Conservation (phyloP, 2,797 vertebrate genomes). For the Platalea minor region DNA sequence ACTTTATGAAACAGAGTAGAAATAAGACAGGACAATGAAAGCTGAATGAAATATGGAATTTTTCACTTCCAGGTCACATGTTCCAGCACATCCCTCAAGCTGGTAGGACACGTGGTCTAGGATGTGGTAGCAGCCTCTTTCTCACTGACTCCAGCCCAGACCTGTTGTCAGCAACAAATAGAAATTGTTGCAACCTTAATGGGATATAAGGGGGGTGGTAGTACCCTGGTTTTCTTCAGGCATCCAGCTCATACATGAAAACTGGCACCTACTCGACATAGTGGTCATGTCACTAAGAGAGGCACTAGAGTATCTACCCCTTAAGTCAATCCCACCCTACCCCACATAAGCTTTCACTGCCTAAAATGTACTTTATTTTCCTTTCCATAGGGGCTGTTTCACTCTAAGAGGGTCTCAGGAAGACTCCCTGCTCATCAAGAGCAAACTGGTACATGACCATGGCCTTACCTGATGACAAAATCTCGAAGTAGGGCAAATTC, state of each 20-base stretch:
- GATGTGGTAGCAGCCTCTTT: neutral
- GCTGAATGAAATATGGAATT: neutral
- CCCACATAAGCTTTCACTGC: neutral
- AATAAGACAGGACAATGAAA: neutral
- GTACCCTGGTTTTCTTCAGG: neutral
- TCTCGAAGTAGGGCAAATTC: constrained; percentile 96
- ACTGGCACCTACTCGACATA: neutral
- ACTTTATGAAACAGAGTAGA: neutral
- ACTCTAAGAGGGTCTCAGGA: neutral
- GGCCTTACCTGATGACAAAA: constrained; percentile 93
- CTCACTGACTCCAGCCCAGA: neutral
- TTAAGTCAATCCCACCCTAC: neutral
- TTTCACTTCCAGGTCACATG: neutral
- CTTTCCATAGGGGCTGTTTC: neutral
- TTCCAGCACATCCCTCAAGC: neutral
- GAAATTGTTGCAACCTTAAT: neutral
- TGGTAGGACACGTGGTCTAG: neutral
- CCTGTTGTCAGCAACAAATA: neutral
- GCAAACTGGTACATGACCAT: neutral
- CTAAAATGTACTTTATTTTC: neutral
- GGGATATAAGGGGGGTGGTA: neutral
- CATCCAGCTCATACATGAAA: neutral
- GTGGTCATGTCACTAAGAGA: neutral
- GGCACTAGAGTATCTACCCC: neutral
- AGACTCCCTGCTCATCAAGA: neutral